A percentile compares a stretch with the other conserved stretches of the same genome.
Evolutionary conservation across 2,113 vertebrate species (phyloP).

Genomic region (Panurus biarmicus): DNA sequence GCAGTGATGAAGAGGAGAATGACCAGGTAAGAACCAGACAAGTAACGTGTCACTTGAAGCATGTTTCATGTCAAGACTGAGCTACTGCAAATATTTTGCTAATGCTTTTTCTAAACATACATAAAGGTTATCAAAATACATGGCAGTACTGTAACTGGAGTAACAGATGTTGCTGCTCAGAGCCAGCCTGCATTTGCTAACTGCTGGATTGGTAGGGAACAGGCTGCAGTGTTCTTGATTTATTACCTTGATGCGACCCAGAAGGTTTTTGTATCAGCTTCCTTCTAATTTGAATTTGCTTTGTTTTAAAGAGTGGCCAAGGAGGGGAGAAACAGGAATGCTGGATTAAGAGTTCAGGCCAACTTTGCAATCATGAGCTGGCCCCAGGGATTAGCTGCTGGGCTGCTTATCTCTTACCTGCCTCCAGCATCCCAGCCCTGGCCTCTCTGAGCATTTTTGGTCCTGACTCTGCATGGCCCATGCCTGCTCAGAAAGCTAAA

Average conservation of each 20-base stretch:
- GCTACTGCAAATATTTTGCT: constrained; percentile 50
- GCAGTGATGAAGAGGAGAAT: constrained; percentile 77
- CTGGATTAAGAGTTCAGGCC: constrained; percentile 4
- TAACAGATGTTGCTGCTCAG: constrained; percentile 64
- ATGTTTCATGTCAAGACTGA: constrained; percentile 31
- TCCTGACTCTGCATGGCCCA: neutral
- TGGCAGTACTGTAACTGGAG: constrained; percentile 47
- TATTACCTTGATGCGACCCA: constrained; percentile 61
- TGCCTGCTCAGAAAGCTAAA: neutral
- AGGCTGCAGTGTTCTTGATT: constrained; percentile 61
- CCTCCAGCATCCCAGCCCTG: neutral
- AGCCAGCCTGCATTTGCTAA: constrained; percentile 43
- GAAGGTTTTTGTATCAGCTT: constrained; percentile 66
- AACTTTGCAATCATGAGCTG: neutral
- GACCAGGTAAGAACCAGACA: constrained; percentile 69
- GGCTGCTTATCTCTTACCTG: neutral
- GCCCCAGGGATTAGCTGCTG: neutral
- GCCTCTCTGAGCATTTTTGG: neutral
- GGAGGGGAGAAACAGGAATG: constrained; percentile 28
- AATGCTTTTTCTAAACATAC: constrained; percentile 53
- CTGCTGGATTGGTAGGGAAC: constrained; percentile 59
- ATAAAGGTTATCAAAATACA: constrained; percentile 63
- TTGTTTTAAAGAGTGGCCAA: constrained; percentile 1
- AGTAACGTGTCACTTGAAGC: neutral
- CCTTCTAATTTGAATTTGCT: constrained; percentile 22